Percentiles rank a stretch among this genome's conserved stretches.
Conservation (phyloP, 2,888 invertebrate genomes). For the Ectemnius continuus region DNA sequence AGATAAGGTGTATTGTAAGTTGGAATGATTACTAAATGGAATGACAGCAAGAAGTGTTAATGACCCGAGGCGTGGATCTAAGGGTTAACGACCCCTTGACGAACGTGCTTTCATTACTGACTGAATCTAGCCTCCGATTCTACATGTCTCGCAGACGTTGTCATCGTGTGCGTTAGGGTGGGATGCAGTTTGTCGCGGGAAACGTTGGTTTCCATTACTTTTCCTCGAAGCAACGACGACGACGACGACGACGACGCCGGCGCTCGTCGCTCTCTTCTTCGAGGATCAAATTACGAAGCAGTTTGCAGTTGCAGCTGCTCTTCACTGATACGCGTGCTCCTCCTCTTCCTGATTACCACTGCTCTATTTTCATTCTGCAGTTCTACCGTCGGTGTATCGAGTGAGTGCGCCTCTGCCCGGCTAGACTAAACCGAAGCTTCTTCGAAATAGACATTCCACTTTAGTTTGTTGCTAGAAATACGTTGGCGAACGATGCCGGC, state of each 20-base stretch:
- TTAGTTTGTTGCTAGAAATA: no score
- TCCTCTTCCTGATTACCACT: constrained; percentile 6
- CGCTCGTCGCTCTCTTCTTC: constrained; percentile 18
- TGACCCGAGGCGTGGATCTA: not conserved
- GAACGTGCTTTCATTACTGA: not conserved
- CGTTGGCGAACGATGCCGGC: no score
- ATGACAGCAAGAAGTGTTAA: not conserved
- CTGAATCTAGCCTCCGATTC: no score
- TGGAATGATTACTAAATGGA: no score
- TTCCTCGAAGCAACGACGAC: constrained; percentile 32
- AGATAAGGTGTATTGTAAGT: no score
- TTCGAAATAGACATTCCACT: no score
- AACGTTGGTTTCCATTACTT: constrained; percentile 50
- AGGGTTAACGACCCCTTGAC: constrained; percentile 7
- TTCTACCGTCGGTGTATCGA: not conserved
- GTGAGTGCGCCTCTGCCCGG: no score
- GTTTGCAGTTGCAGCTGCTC: constrained; percentile 11
- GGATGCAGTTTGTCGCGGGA: constrained; percentile 17
- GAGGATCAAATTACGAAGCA: constrained; percentile 35
- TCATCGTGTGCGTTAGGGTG: no score
- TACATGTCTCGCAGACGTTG: no score
- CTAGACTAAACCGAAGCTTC: no score
- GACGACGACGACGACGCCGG: constrained; percentile 19
- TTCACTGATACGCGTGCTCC: not conserved
- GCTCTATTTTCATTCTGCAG: constrained; percentile 2